A percentile compares a stretch with the other conserved stretches of the same genome.
Evolutionary conservation across 2,113 vertebrate species (phyloP).

Genomic region (Dinomys branickii): DNA sequence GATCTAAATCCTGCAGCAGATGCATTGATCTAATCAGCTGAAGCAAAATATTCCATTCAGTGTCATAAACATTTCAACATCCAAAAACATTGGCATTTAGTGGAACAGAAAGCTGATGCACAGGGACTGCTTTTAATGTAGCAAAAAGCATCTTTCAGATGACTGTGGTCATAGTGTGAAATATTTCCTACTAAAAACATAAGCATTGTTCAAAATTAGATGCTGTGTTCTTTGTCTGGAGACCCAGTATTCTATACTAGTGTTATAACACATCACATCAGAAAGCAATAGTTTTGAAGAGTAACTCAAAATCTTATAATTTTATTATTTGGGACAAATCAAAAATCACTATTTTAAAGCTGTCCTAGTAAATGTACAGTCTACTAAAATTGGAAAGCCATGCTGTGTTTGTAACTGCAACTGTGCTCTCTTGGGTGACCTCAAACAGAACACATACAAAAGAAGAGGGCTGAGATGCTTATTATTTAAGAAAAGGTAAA

Average conservation of each 20-base stretch:
- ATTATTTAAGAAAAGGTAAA: background rate
- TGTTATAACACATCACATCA: background rate
- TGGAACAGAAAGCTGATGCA: constrained; percentile 42
- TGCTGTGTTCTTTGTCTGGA: background rate
- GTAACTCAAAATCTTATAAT: background rate
- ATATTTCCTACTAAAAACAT: constrained; percentile 24
- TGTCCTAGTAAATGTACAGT: background rate
- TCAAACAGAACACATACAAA: background rate
- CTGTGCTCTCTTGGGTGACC: background rate
- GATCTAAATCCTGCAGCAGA: constrained; percentile 67
- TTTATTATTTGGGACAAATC: background rate
- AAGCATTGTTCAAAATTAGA: constrained; percentile 39
- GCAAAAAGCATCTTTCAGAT: constrained; percentile 12
- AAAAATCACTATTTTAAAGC: background rate
- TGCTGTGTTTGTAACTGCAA: background rate
- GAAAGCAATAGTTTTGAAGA: background rate
- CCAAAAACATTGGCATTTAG: constrained; percentile 59
- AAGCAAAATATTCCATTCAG: constrained; percentile 72
- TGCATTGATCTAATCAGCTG: constrained; percentile 69
- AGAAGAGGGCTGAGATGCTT: background rate
- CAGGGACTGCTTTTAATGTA: constrained; percentile 50
- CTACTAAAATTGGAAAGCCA: background rate
- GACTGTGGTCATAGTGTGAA: background rate
- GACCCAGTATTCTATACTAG: background rate
- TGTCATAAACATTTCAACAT: constrained; percentile 68